Evolutionary conservation across 2,113 vertebrate genomes (phyloP).

Genomic region (Hydropotes inermis): DNA sequence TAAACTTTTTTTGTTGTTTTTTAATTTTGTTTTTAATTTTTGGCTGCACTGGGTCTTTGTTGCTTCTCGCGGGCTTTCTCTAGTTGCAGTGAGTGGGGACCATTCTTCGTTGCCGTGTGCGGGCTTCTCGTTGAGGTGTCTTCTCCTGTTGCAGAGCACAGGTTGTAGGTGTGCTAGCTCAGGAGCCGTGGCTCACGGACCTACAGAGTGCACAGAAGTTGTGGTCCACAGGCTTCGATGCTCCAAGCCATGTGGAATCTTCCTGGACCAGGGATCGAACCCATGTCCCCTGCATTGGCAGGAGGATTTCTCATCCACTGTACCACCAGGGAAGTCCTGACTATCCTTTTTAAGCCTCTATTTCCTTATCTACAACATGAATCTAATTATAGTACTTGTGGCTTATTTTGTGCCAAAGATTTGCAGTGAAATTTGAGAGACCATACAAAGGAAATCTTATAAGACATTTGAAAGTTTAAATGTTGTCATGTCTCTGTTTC

Average conservation of each 20-base stretch:
- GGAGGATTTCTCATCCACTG: background rate
- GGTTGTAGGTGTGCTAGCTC: background rate
- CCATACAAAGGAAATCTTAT: background rate
- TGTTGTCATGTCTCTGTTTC: background rate
- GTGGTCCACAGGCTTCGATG: background rate
- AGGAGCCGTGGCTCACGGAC: background rate
- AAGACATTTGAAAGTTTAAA: background rate
- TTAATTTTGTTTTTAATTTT: background rate
- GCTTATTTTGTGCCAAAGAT: background rate
- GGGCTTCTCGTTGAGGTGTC: background rate
- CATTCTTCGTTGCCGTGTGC: fast-evolving
- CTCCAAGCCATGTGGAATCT: background rate
- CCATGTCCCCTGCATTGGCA: background rate
- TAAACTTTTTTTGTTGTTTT: background rate
- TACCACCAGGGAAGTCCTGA: background rate
- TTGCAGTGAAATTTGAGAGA: background rate
- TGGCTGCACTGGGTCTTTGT: background rate
- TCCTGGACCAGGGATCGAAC: background rate
- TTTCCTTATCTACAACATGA: background rate
- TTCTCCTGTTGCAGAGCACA: background rate
- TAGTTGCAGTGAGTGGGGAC: fast-evolving
- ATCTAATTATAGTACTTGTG: background rate
- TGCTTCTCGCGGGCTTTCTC: background rate
- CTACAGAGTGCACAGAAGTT: background rate
- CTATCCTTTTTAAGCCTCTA: background rate